Conservation (phyloP, 2,113 vertebrate species). For the Centropus unirufus region DNA sequence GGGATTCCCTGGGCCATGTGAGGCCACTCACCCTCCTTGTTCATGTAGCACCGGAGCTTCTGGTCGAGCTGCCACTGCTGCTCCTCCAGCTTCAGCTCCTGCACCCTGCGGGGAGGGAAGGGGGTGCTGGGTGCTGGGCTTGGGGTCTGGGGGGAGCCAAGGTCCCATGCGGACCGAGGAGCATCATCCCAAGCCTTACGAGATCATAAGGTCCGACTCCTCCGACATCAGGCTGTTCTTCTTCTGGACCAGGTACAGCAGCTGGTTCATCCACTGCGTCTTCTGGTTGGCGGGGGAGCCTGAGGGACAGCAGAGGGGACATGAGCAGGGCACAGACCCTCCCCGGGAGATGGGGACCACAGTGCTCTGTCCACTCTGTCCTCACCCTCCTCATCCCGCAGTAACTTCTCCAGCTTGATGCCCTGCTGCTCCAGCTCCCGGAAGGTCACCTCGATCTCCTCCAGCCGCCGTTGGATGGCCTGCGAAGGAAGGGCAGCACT, state of each 20-base stretch:
- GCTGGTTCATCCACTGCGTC: slow-evolving; percentile 81
- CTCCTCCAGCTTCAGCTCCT: slow-evolving; percentile 90
- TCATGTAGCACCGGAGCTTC: slow-evolving; percentile 85
- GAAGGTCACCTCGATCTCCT: slow-evolving; percentile 90
- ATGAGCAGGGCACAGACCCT: not conserved
- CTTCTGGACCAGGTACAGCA: slow-evolving; percentile 88
- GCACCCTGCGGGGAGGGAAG: slow-evolving; percentile 75
- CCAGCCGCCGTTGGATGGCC: slow-evolving; percentile 90
- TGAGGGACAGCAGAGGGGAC: not conserved
- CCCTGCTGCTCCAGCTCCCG: slow-evolving; percentile 89
- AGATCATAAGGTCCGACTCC: slow-evolving; percentile 95
- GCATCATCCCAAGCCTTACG: slow-evolving; percentile 73
- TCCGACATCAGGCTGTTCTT: slow-evolving; percentile 89
- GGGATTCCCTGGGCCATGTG: rapidly evolving
- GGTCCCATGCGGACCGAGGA: not conserved
- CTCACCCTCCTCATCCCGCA: slow-evolving; percentile 83
- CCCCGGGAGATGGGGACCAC: not conserved
- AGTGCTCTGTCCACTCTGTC: rapidly evolving
- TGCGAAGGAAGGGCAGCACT: slow-evolving; percentile 25
- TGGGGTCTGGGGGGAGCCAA: not conserved
- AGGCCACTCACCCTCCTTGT: slow-evolving; percentile 76
- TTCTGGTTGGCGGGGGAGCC: slow-evolving; percentile 66
- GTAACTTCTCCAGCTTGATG: slow-evolving; percentile 79
- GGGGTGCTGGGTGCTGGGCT: not conserved
- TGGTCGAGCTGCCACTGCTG: slow-evolving; percentile 88